These are phyloP conservation scores for Nomada flava DNA, from an alignment of 2,888 invertebrate genomes.

Conservation along the genomic window DNA sequence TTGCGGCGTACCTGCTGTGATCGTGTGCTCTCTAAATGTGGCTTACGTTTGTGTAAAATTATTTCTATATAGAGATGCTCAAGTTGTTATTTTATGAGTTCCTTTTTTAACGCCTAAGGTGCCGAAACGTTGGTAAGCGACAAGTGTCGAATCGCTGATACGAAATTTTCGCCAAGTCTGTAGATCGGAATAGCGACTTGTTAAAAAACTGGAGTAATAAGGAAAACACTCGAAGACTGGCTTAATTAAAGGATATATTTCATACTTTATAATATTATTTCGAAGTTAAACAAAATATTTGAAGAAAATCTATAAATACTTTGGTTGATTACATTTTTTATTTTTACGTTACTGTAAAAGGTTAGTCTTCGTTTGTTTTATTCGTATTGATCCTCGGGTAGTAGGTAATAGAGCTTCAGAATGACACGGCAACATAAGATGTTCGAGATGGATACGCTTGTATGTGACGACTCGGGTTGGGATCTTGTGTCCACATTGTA, in stretches of 20 bases:
- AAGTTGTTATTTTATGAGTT: conserved; percentile 28
- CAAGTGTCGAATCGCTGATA: not conserved
- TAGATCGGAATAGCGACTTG: conserved; percentile 17
- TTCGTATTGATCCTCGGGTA: conserved; percentile 36
- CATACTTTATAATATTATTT: not conserved
- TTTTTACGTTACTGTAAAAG: not conserved
- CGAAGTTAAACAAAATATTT: not conserved
- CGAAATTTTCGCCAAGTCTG: conserved; percentile 3
- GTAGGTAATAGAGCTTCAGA: conserved; percentile 14
- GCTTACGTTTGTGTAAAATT: conserved; percentile 31
- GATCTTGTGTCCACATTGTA: conserved; percentile 19
- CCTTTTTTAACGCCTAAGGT: conserved; percentile 12
- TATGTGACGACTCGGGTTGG: conserved; percentile 2
- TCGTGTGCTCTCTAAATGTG: conserved; percentile 12
- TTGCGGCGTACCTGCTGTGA: conserved; percentile 26
- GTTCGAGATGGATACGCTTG: conserved; percentile 33
- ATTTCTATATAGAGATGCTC: conserved; percentile 46
- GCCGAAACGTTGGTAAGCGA: conserved; percentile 20
- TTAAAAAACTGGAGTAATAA: not conserved
- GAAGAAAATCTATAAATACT: not conserved
- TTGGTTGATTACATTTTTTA: not conserved
- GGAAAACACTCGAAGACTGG: conserved; percentile 19
- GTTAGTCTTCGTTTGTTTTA: conserved; percentile 14
- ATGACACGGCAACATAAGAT: conserved; percentile 10
- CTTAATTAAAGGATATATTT: not conserved